Base-by-base conservation (phyloP, 2,797 vertebrate species). In the Paedocypris micromegethes region DNA sequence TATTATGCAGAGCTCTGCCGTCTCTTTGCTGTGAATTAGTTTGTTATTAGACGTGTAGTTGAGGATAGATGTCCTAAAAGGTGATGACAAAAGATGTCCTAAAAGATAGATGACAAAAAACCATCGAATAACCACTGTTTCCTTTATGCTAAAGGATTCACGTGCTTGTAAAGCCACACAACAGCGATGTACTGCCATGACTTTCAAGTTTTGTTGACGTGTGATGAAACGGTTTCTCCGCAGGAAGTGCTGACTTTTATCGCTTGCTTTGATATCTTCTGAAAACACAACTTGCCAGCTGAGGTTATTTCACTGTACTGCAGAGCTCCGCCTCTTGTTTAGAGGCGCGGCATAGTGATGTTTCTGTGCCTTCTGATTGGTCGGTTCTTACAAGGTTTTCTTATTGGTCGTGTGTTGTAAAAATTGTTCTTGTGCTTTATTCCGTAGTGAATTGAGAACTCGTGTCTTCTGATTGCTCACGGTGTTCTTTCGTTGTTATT, bases 331-430 rank as follows among this genome's bases (percentile, higher is more conserved):
- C 68, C 78, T 73, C 51, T 74, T 59, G 23, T 77, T 59, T 69
- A 64, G 47, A 81, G 60, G 77, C 50, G 65, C 47, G 59, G 58
- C 79, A 74, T 75, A 68, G 76, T 76, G 66, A 79, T 72, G 77
- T 86, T 73, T 77, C 77, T 80, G 86, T 89, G 87, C 88, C 88
- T 90, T 79, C 72, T 54, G 64, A 74, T 42, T 60, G 65, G 63
- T 64, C 58, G 84, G 66, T 69, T 66, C 80, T 76, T 80, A 77
- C 77, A 79, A 64, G 54, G 58, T 58, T 79, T 54, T n/a, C 68
- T 64, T 79, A 62, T 43, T 61, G 64, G 53, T 46, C 44, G 58
- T 40, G 7, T 58, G 9, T 7, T 56, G 23, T 23, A 23, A 39
- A 38, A 38, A 51, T 45, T 4, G 4, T 49, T 54, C 3, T 3